Conservation (phyloP, 2,888 invertebrate genomes). For the Hipparchia semele region DNA sequence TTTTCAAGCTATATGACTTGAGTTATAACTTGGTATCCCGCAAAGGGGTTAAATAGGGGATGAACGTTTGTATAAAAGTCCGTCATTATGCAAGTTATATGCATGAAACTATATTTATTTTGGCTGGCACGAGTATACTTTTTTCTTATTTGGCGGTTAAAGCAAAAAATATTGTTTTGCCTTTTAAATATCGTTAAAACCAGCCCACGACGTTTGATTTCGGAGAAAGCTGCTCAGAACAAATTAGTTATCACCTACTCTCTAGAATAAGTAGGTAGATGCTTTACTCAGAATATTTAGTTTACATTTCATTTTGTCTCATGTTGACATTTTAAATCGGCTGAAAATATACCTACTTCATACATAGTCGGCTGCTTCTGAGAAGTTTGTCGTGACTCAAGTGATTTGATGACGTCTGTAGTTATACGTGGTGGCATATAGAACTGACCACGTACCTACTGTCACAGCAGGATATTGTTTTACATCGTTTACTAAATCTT, state of each 20-base stretch:
- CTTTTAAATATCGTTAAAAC: too few species aligned
- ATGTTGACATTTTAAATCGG: slow-evolving; percentile 2
- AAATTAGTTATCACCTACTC: background rate
- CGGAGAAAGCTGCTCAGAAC: background rate
- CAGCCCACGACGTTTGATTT: background rate
- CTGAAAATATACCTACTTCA: background rate
- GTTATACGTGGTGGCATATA: background rate
- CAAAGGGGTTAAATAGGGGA: too few species aligned
- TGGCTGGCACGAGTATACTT: too few species aligned
- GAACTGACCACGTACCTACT: background rate
- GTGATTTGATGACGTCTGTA: slow-evolving; percentile 13
- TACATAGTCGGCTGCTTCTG: background rate
- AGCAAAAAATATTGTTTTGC: too few species aligned
- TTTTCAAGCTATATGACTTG: too few species aligned
- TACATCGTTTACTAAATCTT: too few species aligned
- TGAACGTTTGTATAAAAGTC: too few species aligned
- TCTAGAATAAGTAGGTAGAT: background rate
- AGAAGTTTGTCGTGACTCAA: slow-evolving; percentile 7
- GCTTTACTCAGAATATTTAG: background rate
- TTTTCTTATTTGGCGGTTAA: too few species aligned
- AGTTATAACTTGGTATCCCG: too few species aligned
- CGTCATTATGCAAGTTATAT: too few species aligned
- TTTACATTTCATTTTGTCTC: slow-evolving; percentile 3
- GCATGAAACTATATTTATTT: too few species aligned
- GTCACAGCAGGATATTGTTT: background rate